Base-by-base conservation (phyloP, 2,113 vertebrate species). In the Chionis minor region DNA sequence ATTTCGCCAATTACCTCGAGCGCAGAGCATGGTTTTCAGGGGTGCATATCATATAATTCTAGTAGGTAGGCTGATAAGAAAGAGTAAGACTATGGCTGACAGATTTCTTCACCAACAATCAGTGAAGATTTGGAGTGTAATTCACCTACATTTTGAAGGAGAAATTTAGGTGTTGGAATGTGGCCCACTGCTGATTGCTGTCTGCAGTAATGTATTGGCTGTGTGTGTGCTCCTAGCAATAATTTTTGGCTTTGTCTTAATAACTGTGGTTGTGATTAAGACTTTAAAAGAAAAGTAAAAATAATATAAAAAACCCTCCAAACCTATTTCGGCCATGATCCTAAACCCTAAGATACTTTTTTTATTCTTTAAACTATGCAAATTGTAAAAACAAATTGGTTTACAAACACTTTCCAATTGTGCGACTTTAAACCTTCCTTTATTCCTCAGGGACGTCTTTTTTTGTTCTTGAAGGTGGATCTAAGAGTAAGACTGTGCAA, bases 271-370 rank as follows among this genome's bases (percentile, higher is more conserved):
- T 59, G 6, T 38, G 27, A 52, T 58, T 67, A 58, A 52, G 16
- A 52, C 32, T 72, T 79, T 26, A 84, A 77, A 63, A 58, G 6
- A 78, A 92, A 89, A 82, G 2, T 4, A 52, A 63, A 27, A 40
- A 14, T 3, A 30, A n/a, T 17, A 45, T 18, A 8, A 77, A 40
- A 26, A 5, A 0, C 1, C 3, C n/a, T 54, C 24, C n/a, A 32
- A 82, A 38, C 4, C 2, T 27, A 33, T 40, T 81, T 55, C 3
- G 4, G 19, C 10, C 19, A 14, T 45, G 27, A 44, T 72, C 21
- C 4, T 67, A 32, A 79, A 4, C 6, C 14, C 52, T 3, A 13
- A 11, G 21, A 44, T 28, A 12, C 52, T 63, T 33, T 33, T 63
- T 61, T 58, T 22, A 26, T 51, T 63, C 11, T 81, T 65, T n/a